Evolutionary conservation across 2,797 vertebrate species (phyloP), one percentile per base, ranked within the genome.

Genomic region (Delichon dasypus): DNA sequence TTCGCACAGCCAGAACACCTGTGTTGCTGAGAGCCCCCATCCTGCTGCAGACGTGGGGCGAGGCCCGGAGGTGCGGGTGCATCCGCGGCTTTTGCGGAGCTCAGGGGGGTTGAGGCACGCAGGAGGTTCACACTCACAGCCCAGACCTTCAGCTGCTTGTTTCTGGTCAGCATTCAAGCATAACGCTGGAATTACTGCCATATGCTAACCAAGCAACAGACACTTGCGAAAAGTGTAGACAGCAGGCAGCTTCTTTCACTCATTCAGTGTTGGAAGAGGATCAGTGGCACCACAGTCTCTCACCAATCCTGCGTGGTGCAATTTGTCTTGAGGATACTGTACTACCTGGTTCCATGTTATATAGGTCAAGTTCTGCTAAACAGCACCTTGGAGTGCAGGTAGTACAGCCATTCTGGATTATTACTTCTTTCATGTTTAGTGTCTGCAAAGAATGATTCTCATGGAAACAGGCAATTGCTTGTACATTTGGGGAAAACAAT

Each of bases 381-480:
- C 50, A 44, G 34, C 54, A 54, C 70, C 66, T 81, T 66, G 77
- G 54, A 85, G 30, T 53, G 55, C 70, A 47, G 17, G 13, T 66
- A 25, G 65, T 45, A 21, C 1, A 71, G n/a, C 12, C 7, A 2
- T 55, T 74, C 47, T 76, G 48, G n/a, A 75, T 68, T 85, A 38
- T 47, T 73, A 27, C 13, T 27, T 71, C 34, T 70, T 74, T 86
- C 27, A 81, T 64, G 70, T 73, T 95, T 88, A 60, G 54, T 53
- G 54, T 95, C 57, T 90, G 85, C 73, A 38, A 90, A 92, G 71
- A 84, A 34, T 23, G 45, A 83, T 86, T 87, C 82, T 82, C 5
- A 3, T 79, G 78, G 78, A 74, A 81, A 72, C 73, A 42, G 85
- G 57, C 47, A 47, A 20, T 78, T 91, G 64, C 71, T 88, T 81